phyloP scores from a whole-genome alignment of 2,797 vertebrate genomes.

The Microctenopoma stevenorrisi region DNA sequence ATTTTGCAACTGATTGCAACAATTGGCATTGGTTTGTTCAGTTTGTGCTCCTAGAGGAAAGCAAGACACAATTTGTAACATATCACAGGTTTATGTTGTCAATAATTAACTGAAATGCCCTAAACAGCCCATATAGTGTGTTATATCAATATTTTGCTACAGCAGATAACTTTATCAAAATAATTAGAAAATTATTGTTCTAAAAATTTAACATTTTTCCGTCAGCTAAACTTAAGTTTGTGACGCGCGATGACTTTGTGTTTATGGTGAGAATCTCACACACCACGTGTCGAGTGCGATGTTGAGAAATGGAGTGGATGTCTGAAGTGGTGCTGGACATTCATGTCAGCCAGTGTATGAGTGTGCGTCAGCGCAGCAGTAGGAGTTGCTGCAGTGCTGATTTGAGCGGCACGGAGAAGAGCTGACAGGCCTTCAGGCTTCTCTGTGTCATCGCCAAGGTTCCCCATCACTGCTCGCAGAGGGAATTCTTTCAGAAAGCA shows the following conservation, averaged over 20 bases:
- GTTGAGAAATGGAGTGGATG: constrained; percentile 59
- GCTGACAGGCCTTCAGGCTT: constrained; percentile 74
- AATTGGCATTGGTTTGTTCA: constrained; percentile 26
- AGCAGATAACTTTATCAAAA: background rate
- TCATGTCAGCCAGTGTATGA: constrained; percentile 59
- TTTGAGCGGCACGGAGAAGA: constrained; percentile 59
- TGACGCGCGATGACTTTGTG: constrained; percentile 29
- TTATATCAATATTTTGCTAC: background rate
- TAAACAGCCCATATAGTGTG: background rate
- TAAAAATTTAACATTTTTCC: background rate
- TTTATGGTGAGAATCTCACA: constrained; percentile 30
- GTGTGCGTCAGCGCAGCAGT: constrained; percentile 62
- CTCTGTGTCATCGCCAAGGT: constrained; percentile 68
- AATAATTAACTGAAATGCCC: constrained; percentile 11
- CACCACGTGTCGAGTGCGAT: constrained; percentile 54
- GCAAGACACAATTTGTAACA: constrained; percentile 4
- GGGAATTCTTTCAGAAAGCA: constrained; percentile 62
- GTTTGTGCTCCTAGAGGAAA: constrained; percentile 38
- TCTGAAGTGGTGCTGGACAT: constrained; percentile 65
- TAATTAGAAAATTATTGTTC: background rate
- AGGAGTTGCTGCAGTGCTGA: constrained; percentile 62
- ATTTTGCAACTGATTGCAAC: constrained; percentile 49
- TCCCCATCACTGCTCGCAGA: constrained; percentile 58
- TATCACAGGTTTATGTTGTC: constrained; percentile 25
- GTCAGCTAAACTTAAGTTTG: background rate